A percentile compares a stretch with the other conserved stretches of the same genome.
phyloP scores from a whole-genome alignment of 2,888 invertebrate genomes.

The Schizaphis graminum region DNA sequence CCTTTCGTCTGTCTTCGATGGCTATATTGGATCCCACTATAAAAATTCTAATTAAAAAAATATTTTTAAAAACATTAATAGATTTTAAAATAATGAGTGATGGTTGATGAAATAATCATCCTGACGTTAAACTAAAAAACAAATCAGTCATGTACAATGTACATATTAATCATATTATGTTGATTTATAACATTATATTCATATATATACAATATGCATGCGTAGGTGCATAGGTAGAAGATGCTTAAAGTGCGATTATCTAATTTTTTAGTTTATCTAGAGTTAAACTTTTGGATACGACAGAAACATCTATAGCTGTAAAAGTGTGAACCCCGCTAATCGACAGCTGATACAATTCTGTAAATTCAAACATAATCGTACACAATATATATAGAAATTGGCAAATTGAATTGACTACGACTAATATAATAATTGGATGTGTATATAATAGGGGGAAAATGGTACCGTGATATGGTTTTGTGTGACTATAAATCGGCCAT shows the following conservation, averaged over 20 bases:
- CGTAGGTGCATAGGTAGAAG: not conserved
- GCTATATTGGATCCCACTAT: no score
- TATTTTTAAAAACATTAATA: no score
- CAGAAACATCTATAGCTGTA: not conserved
- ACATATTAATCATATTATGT: not conserved
- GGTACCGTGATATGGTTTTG: not conserved
- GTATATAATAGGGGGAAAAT: not conserved
- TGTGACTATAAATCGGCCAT: not conserved
- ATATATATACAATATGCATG: not conserved
- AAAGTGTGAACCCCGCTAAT: not conserved
- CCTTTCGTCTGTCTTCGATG: no score
- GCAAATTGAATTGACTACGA: not conserved
- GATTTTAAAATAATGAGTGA: no score
- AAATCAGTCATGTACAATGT: not conserved
- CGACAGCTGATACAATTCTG: not conserved
- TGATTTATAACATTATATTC: not conserved
- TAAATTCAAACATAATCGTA: not conserved
- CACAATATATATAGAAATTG: not conserved
- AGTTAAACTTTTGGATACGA: not conserved
- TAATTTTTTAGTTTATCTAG: not conserved
- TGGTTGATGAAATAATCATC: no score
- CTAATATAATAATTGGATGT: not conserved
- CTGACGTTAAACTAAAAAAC: not conserved
- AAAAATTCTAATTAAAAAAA: not conserved
- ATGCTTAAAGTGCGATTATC: not conserved